Conservation (phyloP, 1,140 invertebrate species). For the Euwallacea fornicatus region DNA sequence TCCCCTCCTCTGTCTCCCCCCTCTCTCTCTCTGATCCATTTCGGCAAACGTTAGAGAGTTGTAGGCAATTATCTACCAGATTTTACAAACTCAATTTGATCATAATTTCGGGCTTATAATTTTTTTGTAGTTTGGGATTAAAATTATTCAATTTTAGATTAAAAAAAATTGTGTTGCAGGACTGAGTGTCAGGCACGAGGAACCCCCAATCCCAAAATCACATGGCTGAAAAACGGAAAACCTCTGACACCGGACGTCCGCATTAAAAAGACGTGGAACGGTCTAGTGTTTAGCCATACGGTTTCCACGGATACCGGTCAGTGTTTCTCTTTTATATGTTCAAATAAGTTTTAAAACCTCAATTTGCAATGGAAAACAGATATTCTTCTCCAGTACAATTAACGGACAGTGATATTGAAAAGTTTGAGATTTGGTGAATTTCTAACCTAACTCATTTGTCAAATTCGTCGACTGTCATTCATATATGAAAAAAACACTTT, state of each 20-base stretch:
- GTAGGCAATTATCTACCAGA: no score
- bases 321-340: slow-evolving; percentile 12
- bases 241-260: slow-evolving; percentile 60
- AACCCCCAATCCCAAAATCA: slow-evolving; percentile 62
- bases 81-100: no score
- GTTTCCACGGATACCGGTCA: slow-evolving; percentile 47
- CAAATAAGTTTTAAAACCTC: slow-evolving; percentile 12
- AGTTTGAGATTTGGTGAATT: slow-evolving; percentile 5
- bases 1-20: no score
- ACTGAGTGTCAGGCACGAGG: slow-evolving; percentile 72
- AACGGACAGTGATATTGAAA: neutral
- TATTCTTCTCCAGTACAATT: no score
- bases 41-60: no score
- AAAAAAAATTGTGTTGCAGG: slow-evolving; percentile 5
- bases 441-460: slow-evolving; percentile 5
- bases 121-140: no score
- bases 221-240: slow-evolving; percentile 73
- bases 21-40: no score
- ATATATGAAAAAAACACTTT: no score
- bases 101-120: no score
- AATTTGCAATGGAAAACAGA: neutral
- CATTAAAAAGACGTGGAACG: slow-evolving; percentile 40
- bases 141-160: neutral
- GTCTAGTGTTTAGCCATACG: slow-evolving; percentile 47
- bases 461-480: neutral